Percentiles rank a stretch among this genome's conserved stretches.
Evolutionary conservation across 2,888 invertebrate genomes (phyloP).

Genomic region (Ecliptopera silaceata): DNA sequence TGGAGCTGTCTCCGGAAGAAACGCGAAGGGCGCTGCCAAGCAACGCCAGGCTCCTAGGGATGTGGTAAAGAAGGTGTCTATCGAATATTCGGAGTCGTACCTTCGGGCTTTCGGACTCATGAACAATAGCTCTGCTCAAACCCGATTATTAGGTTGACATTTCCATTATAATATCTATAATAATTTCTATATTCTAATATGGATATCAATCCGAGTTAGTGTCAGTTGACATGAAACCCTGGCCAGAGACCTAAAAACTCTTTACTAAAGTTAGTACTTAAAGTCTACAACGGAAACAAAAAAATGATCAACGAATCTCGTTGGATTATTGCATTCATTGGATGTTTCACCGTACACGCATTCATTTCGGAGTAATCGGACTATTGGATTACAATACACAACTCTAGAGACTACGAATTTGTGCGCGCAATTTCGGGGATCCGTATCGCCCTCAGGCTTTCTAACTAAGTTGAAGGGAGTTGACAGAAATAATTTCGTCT

Average conservation of each 20-base stretch:
- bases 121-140: too few relatives aligned
- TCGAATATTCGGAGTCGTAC: not conserved
- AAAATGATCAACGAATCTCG: too few relatives aligned
- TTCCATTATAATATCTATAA: too few relatives aligned
- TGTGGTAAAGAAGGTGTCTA: not conserved
- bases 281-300: too few relatives aligned
- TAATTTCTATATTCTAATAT: too few relatives aligned
- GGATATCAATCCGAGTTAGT: too few relatives aligned
- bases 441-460: slow-evolving; percentile 17
- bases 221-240: too few relatives aligned
- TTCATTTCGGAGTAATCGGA: not conserved
- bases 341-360: not conserved
- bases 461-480: slow-evolving; percentile 19
- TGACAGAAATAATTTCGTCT: slow-evolving; percentile 8
- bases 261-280: too few relatives aligned
- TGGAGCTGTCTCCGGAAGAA: slow-evolving; percentile 4
- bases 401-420: slow-evolving; percentile 2
- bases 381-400: too few relatives aligned
- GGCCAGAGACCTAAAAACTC: too few relatives aligned
- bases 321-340: too few relatives aligned
- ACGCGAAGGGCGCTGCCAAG: slow-evolving; percentile 30
- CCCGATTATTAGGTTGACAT: too few relatives aligned
- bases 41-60: slow-evolving; percentile 23
- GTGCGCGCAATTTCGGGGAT: slow-evolving; percentile 21
- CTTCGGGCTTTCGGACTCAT: not conserved